phyloP scores from a whole-genome alignment of 2,113 vertebrate species.

The Ranitomeya imitator region DNA sequence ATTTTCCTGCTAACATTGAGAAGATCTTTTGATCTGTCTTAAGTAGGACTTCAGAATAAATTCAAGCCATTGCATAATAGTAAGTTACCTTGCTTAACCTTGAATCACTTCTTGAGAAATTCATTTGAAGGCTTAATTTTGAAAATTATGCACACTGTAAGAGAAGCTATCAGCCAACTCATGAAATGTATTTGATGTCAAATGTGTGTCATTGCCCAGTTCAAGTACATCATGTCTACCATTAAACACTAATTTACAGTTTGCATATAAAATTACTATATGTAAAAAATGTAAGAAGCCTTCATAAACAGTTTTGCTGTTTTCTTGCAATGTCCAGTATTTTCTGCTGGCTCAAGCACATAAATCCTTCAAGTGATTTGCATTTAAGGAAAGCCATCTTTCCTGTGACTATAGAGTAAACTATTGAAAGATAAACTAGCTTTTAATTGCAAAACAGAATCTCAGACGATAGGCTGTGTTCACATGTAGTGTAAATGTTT shows the following conservation, averaged over 20 bases:
- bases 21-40: conserved; percentile 42
- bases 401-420: no score
- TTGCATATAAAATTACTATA: neutral
- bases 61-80: neutral
- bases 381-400: no score
- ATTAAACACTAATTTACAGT: neutral
- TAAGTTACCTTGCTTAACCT: conserved; percentile 39
- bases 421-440: no score
- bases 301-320: neutral
- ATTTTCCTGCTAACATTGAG: conserved; percentile 6
- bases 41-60: conserved; percentile 34
- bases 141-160: conserved; percentile 1
- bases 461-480: no score
- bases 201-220: neutral
- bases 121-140: conserved; percentile 1
- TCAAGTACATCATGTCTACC: neutral
- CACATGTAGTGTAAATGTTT: no score
- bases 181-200: neutral
- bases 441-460: no score
- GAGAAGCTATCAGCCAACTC: neutral
- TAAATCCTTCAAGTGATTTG: no score
- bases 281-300: neutral
- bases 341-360: no score
- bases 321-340: no score
- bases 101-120: conserved; percentile 11